Percentiles rank a stretch among this genome's conserved stretches.
Evolutionary conservation across 2,113 vertebrate species (phyloP).

Genomic region (Bostrychus sinensis): DNA sequence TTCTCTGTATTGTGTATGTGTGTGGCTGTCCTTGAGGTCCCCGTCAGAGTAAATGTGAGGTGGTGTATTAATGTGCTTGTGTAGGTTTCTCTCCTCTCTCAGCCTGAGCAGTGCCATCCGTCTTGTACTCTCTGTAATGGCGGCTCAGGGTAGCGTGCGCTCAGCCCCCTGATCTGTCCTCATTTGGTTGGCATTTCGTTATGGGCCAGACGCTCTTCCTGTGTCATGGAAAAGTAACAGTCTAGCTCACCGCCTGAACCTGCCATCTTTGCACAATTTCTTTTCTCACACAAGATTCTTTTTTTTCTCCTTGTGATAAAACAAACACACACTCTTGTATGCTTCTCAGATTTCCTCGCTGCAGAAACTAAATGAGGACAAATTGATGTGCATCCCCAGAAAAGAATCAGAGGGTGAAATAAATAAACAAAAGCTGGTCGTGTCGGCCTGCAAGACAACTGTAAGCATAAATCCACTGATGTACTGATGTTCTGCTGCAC

Average conservation of each 20-base stretch:
- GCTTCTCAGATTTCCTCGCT: slow-evolving; percentile 56
- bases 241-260: slow-evolving; percentile 36
- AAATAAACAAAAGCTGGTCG: slow-evolving; percentile 31
- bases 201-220: slow-evolving; percentile 71
- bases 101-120: slow-evolving; percentile 72
- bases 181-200: slow-evolving; percentile 82
- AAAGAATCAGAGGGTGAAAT: slow-evolving; percentile 35
- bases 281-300: slow-evolving; percentile 18
- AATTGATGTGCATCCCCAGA: slow-evolving; percentile 71
- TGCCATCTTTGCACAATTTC: slow-evolving; percentile 37
- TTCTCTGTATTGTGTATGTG: slow-evolving; percentile 22
- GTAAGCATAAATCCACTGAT: slow-evolving; percentile 63
- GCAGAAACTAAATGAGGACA: slow-evolving; percentile 76
- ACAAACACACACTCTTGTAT: slow-evolving; percentile 41
- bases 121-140: slow-evolving; percentile 77
- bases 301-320: slow-evolving; percentile 21
- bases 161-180: slow-evolving; percentile 77
- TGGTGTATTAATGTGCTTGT: slow-evolving; percentile 41
- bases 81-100: slow-evolving; percentile 51
- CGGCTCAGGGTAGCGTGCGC: slow-evolving; percentile 69
- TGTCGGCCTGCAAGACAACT: slow-evolving; percentile 26
- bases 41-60: slow-evolving; percentile 18
- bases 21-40: slow-evolving; percentile 49
- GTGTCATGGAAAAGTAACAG: slow-evolving; percentile 60
- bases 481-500: slow-evolving; percentile 31